A percentile compares a stretch with the other conserved stretches of the same genome.
Evolutionary conservation across 2,797 vertebrate species (phyloP).

Genomic region (Propithecus perrieri): DNA sequence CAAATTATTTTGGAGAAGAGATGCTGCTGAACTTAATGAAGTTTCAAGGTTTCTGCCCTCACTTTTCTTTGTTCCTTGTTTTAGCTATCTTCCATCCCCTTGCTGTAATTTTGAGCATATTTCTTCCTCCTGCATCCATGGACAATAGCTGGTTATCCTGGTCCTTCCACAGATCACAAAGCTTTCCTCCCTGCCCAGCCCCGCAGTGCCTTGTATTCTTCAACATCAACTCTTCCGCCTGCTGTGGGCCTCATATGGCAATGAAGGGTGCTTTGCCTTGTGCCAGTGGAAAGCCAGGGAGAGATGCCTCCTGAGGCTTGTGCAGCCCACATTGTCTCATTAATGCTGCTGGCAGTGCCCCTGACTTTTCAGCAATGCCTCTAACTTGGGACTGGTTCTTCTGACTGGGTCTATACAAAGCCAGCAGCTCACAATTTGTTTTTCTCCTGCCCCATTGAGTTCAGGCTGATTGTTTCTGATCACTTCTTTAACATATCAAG

Average conservation of each 20-base stretch:
- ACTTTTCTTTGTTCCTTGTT: neutral
- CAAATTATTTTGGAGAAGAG: constrained; percentile 19
- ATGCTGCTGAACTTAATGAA: neutral
- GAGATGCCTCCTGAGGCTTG: neutral
- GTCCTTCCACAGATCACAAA: rapidly evolving
- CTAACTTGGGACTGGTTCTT: neutral
- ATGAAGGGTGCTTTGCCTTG: neutral
- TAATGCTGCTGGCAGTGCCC: neutral
- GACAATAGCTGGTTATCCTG: neutral
- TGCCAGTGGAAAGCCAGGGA: neutral
- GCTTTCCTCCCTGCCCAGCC: neutral
- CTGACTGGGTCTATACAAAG: neutral
- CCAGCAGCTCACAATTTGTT: neutral
- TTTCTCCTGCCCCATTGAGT: neutral
- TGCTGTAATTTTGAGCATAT: neutral
- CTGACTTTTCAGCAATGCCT: neutral
- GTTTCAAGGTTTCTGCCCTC: neutral
- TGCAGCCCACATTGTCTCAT: neutral
- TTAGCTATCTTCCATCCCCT: neutral
- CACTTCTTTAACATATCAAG: constrained; percentile 69
- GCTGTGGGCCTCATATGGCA: neutral
- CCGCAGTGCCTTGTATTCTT: neutral
- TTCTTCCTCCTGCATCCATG: neutral
- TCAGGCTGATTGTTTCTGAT: constrained; percentile 60
- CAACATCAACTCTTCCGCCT: neutral